Evolutionary conservation across 2,888 invertebrate genomes (phyloP).

Genomic region (Ypsolopha sequella): DNA sequence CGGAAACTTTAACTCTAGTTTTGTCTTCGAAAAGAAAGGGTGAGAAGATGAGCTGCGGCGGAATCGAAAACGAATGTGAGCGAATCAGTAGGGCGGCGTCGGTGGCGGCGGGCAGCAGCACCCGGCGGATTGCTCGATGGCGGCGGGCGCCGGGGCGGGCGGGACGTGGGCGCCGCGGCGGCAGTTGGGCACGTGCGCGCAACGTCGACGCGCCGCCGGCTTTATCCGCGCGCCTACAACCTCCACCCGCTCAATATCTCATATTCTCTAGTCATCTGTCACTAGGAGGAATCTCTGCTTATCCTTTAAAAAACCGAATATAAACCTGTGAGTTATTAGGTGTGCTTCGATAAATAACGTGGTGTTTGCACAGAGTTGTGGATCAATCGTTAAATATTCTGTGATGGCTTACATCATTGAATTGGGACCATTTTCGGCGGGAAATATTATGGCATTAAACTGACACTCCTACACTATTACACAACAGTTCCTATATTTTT

Average conservation of each 20-base stretch:
- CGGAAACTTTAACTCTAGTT: not conserved
- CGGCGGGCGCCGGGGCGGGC: slow-evolving; percentile 37
- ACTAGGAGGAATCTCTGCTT: not conserved
- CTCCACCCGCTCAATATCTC: slow-evolving; percentile 44
- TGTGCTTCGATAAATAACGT: slow-evolving; percentile 9
- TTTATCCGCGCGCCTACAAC: slow-evolving; percentile 27
- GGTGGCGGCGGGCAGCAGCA: slow-evolving; percentile 15
- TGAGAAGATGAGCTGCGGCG: not conserved
- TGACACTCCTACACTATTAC: not conserved
- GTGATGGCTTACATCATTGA: slow-evolving; percentile 55
- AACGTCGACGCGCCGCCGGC: slow-evolving; percentile 43
- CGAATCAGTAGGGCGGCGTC: slow-evolving; percentile 13
- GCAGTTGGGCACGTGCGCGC: slow-evolving; percentile 63
- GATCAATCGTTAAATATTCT: slow-evolving; percentile 51
- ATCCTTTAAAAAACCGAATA: not conserved
- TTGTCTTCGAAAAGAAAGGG: not conserved
- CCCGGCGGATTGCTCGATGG: slow-evolving; percentile 18
- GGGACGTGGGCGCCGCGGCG: slow-evolving; percentile 35
- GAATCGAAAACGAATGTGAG: slow-evolving; percentile 14
- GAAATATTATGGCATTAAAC: slow-evolving; percentile 24
- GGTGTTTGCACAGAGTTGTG: slow-evolving; percentile 31
- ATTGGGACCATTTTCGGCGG: slow-evolving; percentile 45
- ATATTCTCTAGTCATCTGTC: not conserved
- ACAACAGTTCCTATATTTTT: no score
- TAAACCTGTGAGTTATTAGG: not conserved